phyloP scores from a whole-genome alignment of 53 echinoderm and acorn worm genomes.

The Crossaster papposus region DNA sequence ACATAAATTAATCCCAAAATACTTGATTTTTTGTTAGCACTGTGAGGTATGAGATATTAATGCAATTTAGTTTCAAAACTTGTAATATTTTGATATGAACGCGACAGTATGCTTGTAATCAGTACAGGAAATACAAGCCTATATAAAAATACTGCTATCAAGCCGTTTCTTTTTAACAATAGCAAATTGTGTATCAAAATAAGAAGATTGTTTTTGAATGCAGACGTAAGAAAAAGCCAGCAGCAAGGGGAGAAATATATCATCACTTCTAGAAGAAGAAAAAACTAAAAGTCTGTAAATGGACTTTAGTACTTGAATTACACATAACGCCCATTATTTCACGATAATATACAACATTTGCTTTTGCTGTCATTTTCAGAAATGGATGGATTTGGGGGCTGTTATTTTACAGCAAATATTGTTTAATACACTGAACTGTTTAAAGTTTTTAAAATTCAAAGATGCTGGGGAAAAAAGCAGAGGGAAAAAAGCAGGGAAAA shows the following conservation, averaged over 20 bases:
- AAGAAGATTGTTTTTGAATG: conserved; percentile 9
- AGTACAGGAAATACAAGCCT: conserved; percentile 12
- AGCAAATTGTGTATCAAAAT: conserved; percentile 23
- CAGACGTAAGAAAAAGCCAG: conserved; percentile 8
- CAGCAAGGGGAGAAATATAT: not conserved
- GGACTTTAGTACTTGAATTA: not conserved
- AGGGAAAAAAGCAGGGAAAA: too few species aligned
- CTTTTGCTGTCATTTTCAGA: too few species aligned
- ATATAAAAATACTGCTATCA: conserved; percentile 41
- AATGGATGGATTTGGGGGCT: too few species aligned
- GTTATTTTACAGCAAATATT: too few species aligned
- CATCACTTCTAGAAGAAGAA: conserved; percentile 12
- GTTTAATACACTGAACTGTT: too few species aligned
- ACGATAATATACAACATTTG: not conserved
- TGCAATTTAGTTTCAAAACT: not conserved
- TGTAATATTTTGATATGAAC: not conserved
- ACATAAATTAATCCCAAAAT: not conserved
- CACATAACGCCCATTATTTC: not conserved
- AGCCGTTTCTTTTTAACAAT: not conserved
- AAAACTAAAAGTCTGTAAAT: conserved; percentile 5
- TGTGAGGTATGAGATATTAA: not conserved
- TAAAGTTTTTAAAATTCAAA: too few species aligned
- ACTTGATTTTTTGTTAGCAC: not conserved
- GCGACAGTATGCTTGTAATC: not conserved
- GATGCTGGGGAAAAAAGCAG: too few species aligned